phyloP scores from a whole-genome alignment of 2,888 invertebrate species.

The Resseliella maxima region DNA sequence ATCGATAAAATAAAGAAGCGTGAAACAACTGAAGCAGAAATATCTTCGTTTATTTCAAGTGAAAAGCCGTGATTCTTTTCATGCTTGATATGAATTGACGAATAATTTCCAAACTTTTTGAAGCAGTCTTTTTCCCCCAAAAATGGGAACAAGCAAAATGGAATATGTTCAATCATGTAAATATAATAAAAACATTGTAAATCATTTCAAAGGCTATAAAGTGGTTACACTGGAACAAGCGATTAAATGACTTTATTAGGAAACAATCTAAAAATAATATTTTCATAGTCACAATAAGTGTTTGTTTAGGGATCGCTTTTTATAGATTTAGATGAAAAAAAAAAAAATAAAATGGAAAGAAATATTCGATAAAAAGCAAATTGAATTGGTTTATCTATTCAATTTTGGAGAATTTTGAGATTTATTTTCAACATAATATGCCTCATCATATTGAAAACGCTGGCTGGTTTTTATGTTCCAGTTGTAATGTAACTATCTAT shows the following conservation, averaged over 20 bases:
- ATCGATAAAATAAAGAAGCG: too few species aligned
- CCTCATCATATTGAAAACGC: not conserved
- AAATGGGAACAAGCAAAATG: not conserved
- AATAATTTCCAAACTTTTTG: not conserved
- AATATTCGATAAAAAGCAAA: slow-evolving; percentile 2
- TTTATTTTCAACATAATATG: slow-evolving; percentile 1
- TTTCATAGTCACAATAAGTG: not conserved
- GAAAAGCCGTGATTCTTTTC: too few species aligned
- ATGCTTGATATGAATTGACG: too few species aligned
- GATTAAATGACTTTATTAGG: not conserved
- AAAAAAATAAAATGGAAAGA: slow-evolving; percentile 26
- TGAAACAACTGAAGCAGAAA: too few species aligned
- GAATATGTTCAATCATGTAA: slow-evolving; percentile 29
- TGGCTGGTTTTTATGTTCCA: not conserved
- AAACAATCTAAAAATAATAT: slow-evolving; percentile 1
- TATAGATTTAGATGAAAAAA: not conserved
- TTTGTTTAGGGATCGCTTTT: not conserved
- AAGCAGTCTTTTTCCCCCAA: not conserved
- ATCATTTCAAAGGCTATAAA: not conserved
- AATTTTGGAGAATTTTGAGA: slow-evolving; percentile 12
- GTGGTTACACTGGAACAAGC: not conserved
- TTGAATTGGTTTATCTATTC: slow-evolving; percentile 22
- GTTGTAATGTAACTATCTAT: not conserved
- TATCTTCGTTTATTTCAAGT: too few species aligned
- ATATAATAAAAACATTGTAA: not conserved